A percentile compares a stretch with the other conserved stretches of the same genome.
Conservation (phyloP, 2,113 vertebrate genomes). For the Entomyzon cyanotis region DNA sequence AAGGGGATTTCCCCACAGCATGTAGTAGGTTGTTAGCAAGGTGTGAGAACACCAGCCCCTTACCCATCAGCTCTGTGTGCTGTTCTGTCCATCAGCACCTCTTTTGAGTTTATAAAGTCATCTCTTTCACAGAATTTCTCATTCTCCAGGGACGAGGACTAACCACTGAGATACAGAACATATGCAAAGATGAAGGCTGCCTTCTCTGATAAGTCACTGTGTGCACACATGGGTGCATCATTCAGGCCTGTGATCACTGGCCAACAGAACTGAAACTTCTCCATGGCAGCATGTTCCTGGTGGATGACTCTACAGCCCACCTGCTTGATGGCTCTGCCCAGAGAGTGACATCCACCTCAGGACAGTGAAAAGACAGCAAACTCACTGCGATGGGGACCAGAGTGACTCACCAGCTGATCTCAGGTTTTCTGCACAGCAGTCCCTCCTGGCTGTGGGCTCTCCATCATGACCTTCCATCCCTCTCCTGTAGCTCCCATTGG, state of each 20-base stretch:
- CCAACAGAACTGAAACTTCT: background rate
- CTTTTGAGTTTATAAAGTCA: background rate
- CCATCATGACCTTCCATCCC: fast-evolving
- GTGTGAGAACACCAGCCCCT: background rate
- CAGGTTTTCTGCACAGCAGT: background rate
- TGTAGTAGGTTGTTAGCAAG: background rate
- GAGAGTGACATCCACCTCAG: background rate
- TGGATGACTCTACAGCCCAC: fast-evolving
- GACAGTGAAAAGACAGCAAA: background rate
- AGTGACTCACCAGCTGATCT: background rate
- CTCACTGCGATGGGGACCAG: fast-evolving
- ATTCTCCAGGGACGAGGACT: background rate
- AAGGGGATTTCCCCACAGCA: background rate
- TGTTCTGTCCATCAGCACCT: background rate
- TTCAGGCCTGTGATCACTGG: background rate
- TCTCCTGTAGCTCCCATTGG: background rate
- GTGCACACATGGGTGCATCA: fast-evolving
- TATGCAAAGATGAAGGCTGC: background rate
- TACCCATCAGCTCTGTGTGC: background rate
- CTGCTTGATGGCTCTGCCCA: fast-evolving
- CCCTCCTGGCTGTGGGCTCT: background rate
- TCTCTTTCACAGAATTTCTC: background rate
- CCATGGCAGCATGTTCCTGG: fast-evolving
- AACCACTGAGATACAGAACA: background rate
- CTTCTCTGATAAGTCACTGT: background rate